phyloP scores from a whole-genome alignment of 2,888 invertebrate genomes.

The Andrena haemorrhoa region DNA sequence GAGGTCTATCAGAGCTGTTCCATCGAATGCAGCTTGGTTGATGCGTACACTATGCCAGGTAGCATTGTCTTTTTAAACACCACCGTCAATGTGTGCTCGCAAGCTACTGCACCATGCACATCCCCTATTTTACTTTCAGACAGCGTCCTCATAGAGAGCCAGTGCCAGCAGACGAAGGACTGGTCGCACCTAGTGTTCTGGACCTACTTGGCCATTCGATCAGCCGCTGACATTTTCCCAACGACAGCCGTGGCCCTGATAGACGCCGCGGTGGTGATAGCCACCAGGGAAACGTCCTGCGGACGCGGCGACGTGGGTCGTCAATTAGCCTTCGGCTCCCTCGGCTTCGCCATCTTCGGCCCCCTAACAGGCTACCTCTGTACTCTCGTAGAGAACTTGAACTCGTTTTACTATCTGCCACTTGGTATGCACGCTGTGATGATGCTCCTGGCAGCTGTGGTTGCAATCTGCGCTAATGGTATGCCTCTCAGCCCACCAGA shows the following conservation, averaged over 20 bases:
- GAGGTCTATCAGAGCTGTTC: conserved; percentile 86
- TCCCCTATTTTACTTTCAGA: conserved; percentile 76
- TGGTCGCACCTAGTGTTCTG: conserved; percentile 88
- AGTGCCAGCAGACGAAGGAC: conserved; percentile 88
- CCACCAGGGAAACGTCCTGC: conserved; percentile 92
- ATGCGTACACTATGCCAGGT: conserved; percentile 87
- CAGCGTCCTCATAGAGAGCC: conserved; percentile 89
- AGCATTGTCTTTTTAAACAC: background rate
- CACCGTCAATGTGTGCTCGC: background rate
- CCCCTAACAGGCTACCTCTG: conserved; percentile 86
- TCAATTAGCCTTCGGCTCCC: conserved; percentile 91
- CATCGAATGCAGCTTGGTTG: conserved; percentile 90
- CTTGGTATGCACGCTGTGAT: conserved; percentile 86
- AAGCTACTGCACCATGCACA: background rate
- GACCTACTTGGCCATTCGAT: conserved; percentile 89
- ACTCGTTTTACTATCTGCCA: conserved; percentile 86
- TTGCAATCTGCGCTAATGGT: conserved; percentile 83
- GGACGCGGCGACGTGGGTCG: conserved; percentile 93
- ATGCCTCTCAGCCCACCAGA: conserved; percentile 94
- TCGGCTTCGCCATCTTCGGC: conserved; percentile 90
- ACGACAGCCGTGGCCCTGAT: conserved; percentile 90
- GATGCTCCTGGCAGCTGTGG: conserved; percentile 86
- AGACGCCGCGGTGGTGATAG: conserved; percentile 92
- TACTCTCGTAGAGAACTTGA: conserved; percentile 72
- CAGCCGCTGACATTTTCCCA: conserved; percentile 91